Evolutionary conservation across 1,140 invertebrate species (phyloP), one percentile per base, ranked within the genome.

Genomic region (Zaprionus capensis): DNA sequence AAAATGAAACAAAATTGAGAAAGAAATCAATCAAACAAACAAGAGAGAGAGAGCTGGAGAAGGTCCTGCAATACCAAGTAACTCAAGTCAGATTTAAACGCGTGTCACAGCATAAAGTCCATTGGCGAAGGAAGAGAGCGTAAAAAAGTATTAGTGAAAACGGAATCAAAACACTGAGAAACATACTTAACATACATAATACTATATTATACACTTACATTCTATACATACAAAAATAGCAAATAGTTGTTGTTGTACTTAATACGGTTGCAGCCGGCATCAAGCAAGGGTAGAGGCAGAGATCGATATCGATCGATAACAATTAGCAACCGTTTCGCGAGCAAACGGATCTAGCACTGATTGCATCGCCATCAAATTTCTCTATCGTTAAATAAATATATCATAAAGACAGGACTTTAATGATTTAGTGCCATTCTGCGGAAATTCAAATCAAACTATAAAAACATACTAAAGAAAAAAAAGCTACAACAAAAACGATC

Each of bases 341-440:
- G 79, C 65, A 83, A 83, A 81, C 81, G 81, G 76, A 57, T 17
- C 67, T 67, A 17, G 53, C 55, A 26, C 79, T 78, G 76, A 71
- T 78, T 74, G 66, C 70, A 31, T 63, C 62, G 53, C 57, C 64
- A 49, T 64, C 12, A 20, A 22, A 72, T 58, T 46, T 73, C 24
- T 56, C 51, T 17, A 64, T 63, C 24, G 9, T 38, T 34, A 57
- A 49, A 3, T 34, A 57, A 49, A 31, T 31, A 31, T 22, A 70
- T 22, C 12, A 34, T 44, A 38, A 14, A 24, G 46, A 51, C 46
- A 51, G 46, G 20, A 51, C 20, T 73, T 88, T 81, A 63, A 91
- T 71, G 80, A 76, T 87, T 81, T 79, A 81, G 87, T 91, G 87
- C 88, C 88, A 91, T 91, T 91, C 80, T 87, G 82, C 82, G 66